Percentiles rank a stretch among this genome's conserved stretches.
Conservation (phyloP, 1,140 invertebrate species). For the Dryas iulia region DNA sequence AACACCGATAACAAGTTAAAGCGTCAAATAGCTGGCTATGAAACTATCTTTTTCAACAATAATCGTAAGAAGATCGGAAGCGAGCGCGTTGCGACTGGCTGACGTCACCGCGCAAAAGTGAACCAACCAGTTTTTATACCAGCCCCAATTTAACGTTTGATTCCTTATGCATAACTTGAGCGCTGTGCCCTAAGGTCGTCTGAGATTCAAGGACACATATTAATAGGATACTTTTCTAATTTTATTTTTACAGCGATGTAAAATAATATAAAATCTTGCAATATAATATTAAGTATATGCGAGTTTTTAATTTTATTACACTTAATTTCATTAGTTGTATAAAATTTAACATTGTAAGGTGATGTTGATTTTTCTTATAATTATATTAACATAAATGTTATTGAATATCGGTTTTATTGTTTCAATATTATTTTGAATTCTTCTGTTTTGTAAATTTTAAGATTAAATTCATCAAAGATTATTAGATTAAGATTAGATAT, state of each 20-base stretch:
- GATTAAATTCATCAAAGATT: too few relatives aligned
- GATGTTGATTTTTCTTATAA: neutral
- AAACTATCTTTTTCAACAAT: conserved; percentile 54
- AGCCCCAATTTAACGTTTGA: conserved; percentile 57
- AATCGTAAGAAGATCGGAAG: conserved; percentile 46
- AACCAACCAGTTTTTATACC: conserved; percentile 47
- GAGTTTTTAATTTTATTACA: neutral
- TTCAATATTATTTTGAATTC: too few relatives aligned
- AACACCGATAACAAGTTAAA: neutral
- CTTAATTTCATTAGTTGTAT: neutral
- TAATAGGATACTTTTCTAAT: conserved; percentile 21
- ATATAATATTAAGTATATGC: neutral
- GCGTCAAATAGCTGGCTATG: neutral
- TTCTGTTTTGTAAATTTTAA: too few relatives aligned
- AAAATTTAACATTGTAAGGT: neutral
- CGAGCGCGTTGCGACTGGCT: conserved; percentile 35
- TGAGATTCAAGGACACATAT: conserved; percentile 59
- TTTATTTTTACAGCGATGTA: conserved; percentile 7
- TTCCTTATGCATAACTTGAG: conserved; percentile 60
- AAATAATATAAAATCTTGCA: neutral
- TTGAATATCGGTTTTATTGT: neutral
- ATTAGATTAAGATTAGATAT: too few relatives aligned
- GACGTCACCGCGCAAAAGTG: conserved; percentile 49
- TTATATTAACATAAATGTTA: neutral
- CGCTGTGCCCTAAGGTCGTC: conserved; percentile 59